phyloP scores from a whole-genome alignment of 1,140 invertebrate genomes.

The Micrasema minimum region DNA sequence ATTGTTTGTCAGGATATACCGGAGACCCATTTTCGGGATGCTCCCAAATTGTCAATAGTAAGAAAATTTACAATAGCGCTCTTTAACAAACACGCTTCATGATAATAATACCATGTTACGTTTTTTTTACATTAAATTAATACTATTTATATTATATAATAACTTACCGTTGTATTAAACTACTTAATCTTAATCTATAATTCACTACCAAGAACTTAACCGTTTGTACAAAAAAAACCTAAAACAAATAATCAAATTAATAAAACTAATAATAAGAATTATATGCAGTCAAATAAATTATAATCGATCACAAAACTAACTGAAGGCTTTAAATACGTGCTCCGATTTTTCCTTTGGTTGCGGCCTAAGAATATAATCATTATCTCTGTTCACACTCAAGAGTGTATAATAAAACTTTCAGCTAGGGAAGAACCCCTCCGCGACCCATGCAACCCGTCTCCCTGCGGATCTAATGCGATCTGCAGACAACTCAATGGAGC shows the following conservation, averaged over 20 bases:
- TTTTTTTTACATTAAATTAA: not conserved
- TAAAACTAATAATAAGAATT: no score
- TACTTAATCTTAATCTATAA: not conserved
- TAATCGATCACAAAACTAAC: not conserved
- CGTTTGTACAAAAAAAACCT: not conserved
- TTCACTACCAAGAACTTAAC: not conserved
- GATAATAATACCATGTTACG: constrained; percentile 11
- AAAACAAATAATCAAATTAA: no score
- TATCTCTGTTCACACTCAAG: constrained; percentile 14
- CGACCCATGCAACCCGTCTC: constrained; percentile 83
- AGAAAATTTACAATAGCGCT: constrained; percentile 16
- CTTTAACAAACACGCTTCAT: constrained; percentile 20
- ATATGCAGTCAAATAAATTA: no score
- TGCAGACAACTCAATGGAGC: constrained; percentile 81
- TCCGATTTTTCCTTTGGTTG: not conserved
- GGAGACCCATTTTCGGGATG: constrained; percentile 82
- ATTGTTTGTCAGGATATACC: constrained; percentile 76
- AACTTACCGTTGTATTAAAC: not conserved
- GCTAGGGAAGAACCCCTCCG: constrained; percentile 62
- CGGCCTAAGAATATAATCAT: constrained; percentile 6
- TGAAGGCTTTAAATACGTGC: not conserved
- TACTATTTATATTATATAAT: not conserved
- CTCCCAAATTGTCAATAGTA: constrained; percentile 30
- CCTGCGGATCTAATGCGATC: constrained; percentile 83
- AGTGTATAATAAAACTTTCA: constrained; percentile 56